These are phyloP conservation scores for Meteorus colon DNA, from an alignment of 2,888 invertebrate species.

Conservation along the genomic window DNA sequence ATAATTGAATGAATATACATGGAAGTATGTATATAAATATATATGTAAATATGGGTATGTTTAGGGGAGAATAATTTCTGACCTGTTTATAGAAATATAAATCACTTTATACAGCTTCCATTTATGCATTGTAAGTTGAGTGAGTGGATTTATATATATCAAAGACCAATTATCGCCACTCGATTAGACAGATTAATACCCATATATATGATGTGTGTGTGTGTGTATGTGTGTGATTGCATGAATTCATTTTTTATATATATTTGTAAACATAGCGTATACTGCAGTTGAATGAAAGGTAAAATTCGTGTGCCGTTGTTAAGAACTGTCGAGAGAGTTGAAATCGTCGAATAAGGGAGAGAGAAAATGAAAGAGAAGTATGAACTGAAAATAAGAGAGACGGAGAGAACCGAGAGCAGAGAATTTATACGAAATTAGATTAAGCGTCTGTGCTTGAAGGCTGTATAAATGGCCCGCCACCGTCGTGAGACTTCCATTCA, in stretches of 20 bases:
- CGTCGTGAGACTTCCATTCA: slow-evolving; percentile 30
- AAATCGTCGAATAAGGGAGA: slow-evolving; percentile 30
- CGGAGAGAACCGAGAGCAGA: slow-evolving; percentile 56
- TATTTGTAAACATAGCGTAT: background rate
- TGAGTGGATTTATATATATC: background rate
- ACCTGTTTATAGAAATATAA: slow-evolving; percentile 15
- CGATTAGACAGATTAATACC: slow-evolving; percentile 13
- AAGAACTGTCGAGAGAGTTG: slow-evolving; percentile 26
- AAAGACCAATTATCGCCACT: slow-evolving; percentile 17
- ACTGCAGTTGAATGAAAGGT: background rate
- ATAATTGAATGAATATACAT: slow-evolving; percentile 14
- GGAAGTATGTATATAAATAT: background rate
- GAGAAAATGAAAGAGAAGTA: slow-evolving; percentile 54
- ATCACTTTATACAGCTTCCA: background rate
- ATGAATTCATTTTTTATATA: background rate
- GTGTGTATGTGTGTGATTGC: background rate
- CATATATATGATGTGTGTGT: background rate
- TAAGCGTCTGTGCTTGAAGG: slow-evolving; percentile 73
- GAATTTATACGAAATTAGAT: slow-evolving; percentile 74
- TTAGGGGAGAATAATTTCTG: background rate
- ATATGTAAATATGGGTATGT: background rate
- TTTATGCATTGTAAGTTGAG: background rate
- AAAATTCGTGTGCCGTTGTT: slow-evolving; percentile 14
- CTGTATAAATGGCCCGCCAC: slow-evolving; percentile 70
- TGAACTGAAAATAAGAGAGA: slow-evolving; percentile 47